Conservation (phyloP, 1,140 invertebrate genomes). For the Galleria mellonella region DNA sequence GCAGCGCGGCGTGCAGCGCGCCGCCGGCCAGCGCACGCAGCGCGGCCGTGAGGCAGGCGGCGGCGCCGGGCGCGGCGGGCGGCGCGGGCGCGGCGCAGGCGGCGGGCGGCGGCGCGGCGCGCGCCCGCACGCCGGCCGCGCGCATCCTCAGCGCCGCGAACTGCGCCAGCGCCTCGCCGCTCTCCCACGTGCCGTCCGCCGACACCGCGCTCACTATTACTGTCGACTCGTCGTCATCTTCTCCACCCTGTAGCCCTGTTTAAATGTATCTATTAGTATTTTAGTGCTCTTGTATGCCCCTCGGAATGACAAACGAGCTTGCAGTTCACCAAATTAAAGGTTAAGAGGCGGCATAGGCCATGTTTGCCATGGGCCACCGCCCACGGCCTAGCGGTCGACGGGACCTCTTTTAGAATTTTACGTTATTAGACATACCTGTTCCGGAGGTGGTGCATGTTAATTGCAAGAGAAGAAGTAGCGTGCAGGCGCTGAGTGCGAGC, state of each 20-base stretch:
- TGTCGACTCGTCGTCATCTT: slow-evolving; percentile 1
- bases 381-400: too few species aligned
- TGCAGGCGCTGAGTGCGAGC: too few species aligned
- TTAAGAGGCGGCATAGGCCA: too few species aligned
- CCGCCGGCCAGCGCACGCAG: slow-evolving; percentile 14
- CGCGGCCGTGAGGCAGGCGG: slow-evolving; percentile 13
- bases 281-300: too few species aligned
- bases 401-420: too few species aligned
- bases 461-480: too few species aligned
- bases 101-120: slow-evolving; percentile 13
- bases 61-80: slow-evolving; percentile 8
- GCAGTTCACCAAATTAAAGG: too few species aligned
- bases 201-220: slow-evolving; percentile 5
- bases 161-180: not conserved
- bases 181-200: slow-evolving; percentile 1
- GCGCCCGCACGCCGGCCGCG: slow-evolving; percentile 13
- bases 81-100: slow-evolving; percentile 11
- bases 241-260: not conserved
- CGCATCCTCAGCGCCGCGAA: not conserved
- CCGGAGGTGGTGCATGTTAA: too few species aligned
- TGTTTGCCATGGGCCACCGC: too few species aligned
- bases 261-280: too few species aligned
- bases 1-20: slow-evolving; percentile 17
- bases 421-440: too few species aligned
- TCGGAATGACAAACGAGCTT: too few species aligned